phyloP scores from a whole-genome alignment of 2,113 vertebrate species.

The Peromyscus polionotus region DNA sequence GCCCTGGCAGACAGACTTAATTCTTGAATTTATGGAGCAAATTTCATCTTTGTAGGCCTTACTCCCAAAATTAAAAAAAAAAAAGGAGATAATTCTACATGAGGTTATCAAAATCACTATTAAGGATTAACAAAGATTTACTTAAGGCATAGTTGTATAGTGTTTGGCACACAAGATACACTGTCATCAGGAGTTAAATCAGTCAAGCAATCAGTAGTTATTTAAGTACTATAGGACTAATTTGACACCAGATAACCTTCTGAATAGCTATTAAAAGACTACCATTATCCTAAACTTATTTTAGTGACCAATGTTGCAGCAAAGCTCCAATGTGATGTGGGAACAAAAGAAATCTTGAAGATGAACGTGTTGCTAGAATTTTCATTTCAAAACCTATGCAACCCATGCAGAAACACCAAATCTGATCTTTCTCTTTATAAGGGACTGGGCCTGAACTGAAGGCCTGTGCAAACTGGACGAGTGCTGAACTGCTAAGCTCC shows the following conservation, averaged over 20 bases:
- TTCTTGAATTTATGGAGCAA: not conserved
- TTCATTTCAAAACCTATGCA: not conserved
- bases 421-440: not conserved
- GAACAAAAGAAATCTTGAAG: not conserved
- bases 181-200: not conserved
- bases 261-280: not conserved
- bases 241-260: slow-evolving; percentile 19
- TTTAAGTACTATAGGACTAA: not conserved
- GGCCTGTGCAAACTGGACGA: not conserved
- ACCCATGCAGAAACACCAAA: slow-evolving; percentile 31
- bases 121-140: not conserved
- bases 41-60: slow-evolving; percentile 54
- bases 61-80: not conserved
- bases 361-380: slow-evolving; percentile 5
- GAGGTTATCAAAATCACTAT: not conserved
- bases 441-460: no score
- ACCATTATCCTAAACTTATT: not conserved
- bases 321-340: not conserved
- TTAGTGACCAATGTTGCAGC: not conserved
- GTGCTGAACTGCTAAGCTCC: not conserved
- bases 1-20: not conserved
- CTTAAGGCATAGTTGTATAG: not conserved
- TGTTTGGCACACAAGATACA: not conserved
- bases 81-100: not conserved
- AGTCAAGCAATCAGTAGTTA: not conserved